Percentiles rank a stretch among this genome's conserved stretches.
These are phyloP conservation scores for Pelobates fuscus DNA, from an alignment of 2,113 vertebrate species.

Conservation along the genomic window DNA sequence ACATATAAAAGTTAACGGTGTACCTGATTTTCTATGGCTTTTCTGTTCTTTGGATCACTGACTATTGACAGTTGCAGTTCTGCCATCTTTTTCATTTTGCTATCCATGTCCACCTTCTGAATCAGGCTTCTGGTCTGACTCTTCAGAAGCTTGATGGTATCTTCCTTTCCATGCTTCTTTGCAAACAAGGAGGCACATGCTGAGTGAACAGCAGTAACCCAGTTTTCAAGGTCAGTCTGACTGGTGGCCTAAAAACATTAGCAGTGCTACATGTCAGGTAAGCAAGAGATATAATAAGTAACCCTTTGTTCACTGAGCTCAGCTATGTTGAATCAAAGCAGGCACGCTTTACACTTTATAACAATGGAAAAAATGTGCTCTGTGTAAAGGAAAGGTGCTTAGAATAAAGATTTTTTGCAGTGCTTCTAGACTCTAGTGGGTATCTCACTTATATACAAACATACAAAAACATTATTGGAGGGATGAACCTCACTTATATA, in stretches of 20 bases:
- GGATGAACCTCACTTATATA: too few species aligned
- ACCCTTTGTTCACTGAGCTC: too few species aligned
- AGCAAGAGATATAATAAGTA: too few species aligned
- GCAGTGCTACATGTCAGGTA: neutral
- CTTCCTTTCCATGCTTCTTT: slow-evolving; percentile 92
- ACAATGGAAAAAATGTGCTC: too few species aligned
- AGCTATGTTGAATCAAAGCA: too few species aligned
- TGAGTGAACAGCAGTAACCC: slow-evolving; percentile 95
- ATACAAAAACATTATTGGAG: too few species aligned
- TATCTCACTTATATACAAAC: too few species aligned
- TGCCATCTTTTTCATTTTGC: slow-evolving; percentile 98
- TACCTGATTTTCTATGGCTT: slow-evolving; percentile 96
- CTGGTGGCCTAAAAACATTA: slow-evolving; percentile 80
- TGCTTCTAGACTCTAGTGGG: too few species aligned
- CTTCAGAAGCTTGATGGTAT: slow-evolving; percentile 84
- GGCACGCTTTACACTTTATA: too few species aligned
- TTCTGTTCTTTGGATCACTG: slow-evolving; percentile 88
- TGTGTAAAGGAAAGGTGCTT: too few species aligned
- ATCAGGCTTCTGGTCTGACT: slow-evolving; percentile 85
- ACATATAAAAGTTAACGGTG: neutral
- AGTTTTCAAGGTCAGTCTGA: slow-evolving; percentile 95
- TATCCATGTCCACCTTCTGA: slow-evolving; percentile 97
- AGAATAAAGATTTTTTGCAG: too few species aligned
- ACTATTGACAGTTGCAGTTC: slow-evolving; percentile 91
- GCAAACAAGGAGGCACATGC: slow-evolving; percentile 93